These are phyloP conservation scores for Reticulitermes speratus DNA, from an alignment of 1,140 invertebrate species.

Conservation along the genomic window DNA sequence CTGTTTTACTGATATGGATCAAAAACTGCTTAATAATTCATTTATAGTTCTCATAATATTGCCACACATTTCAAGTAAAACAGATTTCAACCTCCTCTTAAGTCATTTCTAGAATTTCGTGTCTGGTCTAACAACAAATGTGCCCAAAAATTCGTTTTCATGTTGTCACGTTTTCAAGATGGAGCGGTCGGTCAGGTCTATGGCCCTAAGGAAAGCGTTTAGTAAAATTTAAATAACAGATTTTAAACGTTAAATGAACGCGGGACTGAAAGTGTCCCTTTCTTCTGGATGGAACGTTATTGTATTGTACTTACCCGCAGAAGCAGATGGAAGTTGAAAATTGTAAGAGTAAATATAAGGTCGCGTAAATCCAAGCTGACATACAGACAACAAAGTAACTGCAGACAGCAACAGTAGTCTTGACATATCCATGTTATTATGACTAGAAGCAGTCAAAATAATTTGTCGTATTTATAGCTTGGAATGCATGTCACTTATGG, in stretches of 20 bases:
- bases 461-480: neutral
- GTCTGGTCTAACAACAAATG: too few species aligned
- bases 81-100: too few species aligned
- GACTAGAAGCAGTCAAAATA: neutral
- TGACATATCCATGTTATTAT: neutral
- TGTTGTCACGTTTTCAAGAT: neutral
- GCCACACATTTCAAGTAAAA: too few species aligned
- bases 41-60: too few species aligned
- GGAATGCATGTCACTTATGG: neutral
- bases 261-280: too few species aligned
- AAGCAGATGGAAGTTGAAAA: neutral
- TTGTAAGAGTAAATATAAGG: neutral
- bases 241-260: neutral
- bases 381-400: neutral
- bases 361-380: neutral
- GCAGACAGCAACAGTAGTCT: neutral
- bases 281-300: neutral
- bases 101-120: too few species aligned
- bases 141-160: neutral
- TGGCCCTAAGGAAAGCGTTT: neutral
- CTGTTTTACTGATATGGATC: too few species aligned
- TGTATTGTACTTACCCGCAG: neutral
- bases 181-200: neutral
- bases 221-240: neutral
- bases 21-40: too few species aligned